Evolutionary conservation across 2,113 vertebrate genomes (phyloP), one percentile per base, ranked within the genome.

Genomic region (Osmerus eperlanus): DNA sequence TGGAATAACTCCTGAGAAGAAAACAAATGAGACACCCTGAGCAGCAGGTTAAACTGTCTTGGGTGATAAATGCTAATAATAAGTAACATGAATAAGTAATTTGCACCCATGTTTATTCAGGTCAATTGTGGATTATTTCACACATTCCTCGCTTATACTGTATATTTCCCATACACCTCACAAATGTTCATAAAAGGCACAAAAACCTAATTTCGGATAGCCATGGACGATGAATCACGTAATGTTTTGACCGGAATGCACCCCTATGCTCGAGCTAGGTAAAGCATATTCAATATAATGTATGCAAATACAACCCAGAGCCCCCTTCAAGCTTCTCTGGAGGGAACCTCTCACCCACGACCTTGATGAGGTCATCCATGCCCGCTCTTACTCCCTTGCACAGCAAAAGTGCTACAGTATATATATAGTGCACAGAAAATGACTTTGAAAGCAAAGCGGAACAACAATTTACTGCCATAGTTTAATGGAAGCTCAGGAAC

Each of bases 231-330:
- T 47, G 41, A 47, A 47, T 12, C 41, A 47, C 9, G 41, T 47
- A 47, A 47, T 47, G 41, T 47, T 55, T 65, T 47, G 15, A 61
- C n/a, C 23, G 51, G 23, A 65, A 25, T 63, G 21, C 3, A 5
- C 71, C 54, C 36, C 79, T 47, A 47, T 47, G 41, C 41, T 47
- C 41, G 7, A 11, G 41, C 2, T 62, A 56, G 11, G 78, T 47
- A 36, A 74, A 68, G 67, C 55, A 16, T 61, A 73, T 51, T 79
- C 71, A 78, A 28, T 60, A 8, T 86, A 84, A 84, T 81, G 60
- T 78, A 86, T 82, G 80, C 82, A 81, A 84, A 87, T 81, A 55
- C 66, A 54, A 72, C 23, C 51, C 63, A 58, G 81, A 74, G 75
- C 19, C 19, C 28, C 65, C 29, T 67, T 61, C 60, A 18, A 65